phyloP scores from a whole-genome alignment of 2,888 invertebrate species.

The Agrotis clavis region DNA sequence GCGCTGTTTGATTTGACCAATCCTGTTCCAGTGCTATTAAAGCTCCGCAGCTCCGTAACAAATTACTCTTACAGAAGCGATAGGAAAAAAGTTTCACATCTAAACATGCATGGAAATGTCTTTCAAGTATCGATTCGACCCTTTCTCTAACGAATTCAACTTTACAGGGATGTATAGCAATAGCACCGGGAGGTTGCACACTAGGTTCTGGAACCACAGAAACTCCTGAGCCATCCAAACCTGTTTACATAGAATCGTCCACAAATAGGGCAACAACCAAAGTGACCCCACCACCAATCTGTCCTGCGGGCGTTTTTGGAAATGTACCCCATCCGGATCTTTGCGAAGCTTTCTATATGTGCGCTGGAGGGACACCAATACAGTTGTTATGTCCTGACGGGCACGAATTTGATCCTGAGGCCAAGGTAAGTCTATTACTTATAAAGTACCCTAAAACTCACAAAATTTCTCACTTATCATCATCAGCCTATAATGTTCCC shows the following conservation, averaged over 20 bases:
- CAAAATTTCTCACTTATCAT: too few species aligned
- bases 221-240: neutral
- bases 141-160: neutral
- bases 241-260: constrained; percentile 6
- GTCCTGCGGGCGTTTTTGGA: constrained; percentile 21
- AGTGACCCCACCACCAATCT: neutral
- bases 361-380: constrained; percentile 63
- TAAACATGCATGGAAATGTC: too few species aligned
- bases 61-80: too few species aligned
- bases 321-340: constrained; percentile 45
- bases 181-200: constrained; percentile 48
- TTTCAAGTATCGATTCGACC: too few species aligned
- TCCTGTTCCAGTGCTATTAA: too few species aligned
- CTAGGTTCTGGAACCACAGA: constrained; percentile 12
- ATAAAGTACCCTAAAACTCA: too few species aligned
- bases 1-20: too few species aligned
- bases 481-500: too few species aligned
- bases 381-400: constrained; percentile 66
- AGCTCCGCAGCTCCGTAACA: too few species aligned
- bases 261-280: neutral
- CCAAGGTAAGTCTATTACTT: constrained; percentile 53
- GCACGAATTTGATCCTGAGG: constrained; percentile 68
- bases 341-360: constrained; percentile 60
- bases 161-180: constrained; percentile 39
- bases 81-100: too few species aligned